Percentiles rank a stretch among this genome's conserved stretches.
These are phyloP conservation scores for Cliona cf. orientalis DNA, from an alignment of 37 sponge, comb jelly and placozoan species.

Conservation along the genomic window DNA sequence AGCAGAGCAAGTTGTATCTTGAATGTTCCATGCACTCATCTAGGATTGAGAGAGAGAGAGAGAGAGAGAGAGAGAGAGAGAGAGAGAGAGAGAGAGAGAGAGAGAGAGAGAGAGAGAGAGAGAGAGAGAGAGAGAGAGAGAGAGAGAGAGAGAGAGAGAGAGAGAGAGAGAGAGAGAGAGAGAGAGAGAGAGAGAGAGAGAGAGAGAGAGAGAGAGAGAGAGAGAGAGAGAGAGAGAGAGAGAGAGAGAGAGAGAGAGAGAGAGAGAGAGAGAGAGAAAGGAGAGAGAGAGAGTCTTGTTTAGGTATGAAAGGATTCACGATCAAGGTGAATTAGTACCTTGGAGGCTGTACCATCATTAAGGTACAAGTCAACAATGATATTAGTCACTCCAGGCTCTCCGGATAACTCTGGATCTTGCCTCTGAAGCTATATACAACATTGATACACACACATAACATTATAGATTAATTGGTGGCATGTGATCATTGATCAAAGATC, in stretches of 20 bases:
- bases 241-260: slow-evolving; percentile 18
- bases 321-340: too few species aligned
- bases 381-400: not conserved
- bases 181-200: slow-evolving; percentile 46
- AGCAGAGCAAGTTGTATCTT: too few species aligned
- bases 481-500: too few species aligned
- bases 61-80: not conserved
- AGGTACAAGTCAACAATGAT: not conserved
- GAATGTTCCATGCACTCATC: too few species aligned
- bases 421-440: not conserved
- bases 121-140: slow-evolving; percentile 35
- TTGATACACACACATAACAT: too few species aligned
- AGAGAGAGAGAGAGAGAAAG: slow-evolving; percentile 1
- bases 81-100: slow-evolving; percentile 52
- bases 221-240: slow-evolving; percentile 35
- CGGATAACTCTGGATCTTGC: not conserved
- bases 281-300: too few species aligned
- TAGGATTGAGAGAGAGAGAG: too few species aligned
- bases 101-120: slow-evolving; percentile 10
- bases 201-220: slow-evolving; percentile 43
- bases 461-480: too few species aligned
- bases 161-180: slow-evolving; percentile 45
- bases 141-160: slow-evolving; percentile 43
- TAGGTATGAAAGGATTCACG: too few species aligned
- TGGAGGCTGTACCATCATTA: not conserved